These are phyloP conservation scores for Rhinoptilus africanus DNA, from an alignment of 2,113 vertebrate species.

Conservation along the genomic window DNA sequence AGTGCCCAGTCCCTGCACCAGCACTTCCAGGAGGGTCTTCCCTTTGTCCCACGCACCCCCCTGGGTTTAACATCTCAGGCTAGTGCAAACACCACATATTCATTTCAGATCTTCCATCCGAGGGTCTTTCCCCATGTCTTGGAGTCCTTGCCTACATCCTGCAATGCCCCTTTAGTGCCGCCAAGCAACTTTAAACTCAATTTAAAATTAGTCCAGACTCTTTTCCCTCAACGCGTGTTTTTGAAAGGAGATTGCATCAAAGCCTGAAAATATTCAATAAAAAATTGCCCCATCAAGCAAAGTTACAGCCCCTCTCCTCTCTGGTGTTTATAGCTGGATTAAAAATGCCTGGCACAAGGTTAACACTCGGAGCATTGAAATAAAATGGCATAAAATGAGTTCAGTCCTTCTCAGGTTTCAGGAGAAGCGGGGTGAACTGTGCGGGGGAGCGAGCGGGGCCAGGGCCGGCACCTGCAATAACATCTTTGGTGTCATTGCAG, in stretches of 20 bases:
- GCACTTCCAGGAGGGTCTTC: background rate
- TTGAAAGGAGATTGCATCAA: background rate
- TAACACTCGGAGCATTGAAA: constrained; percentile 13
- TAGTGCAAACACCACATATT: background rate
- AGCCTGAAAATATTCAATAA: background rate
- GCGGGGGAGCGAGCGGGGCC: background rate
- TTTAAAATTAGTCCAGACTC: background rate
- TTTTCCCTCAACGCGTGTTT: background rate
- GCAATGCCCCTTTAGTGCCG: background rate
- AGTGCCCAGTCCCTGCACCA: background rate
- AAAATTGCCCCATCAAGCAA: background rate
- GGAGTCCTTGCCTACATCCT: background rate
- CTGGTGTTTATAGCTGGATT: background rate
- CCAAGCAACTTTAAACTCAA: background rate
- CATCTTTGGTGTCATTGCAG: background rate
- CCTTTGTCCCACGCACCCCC: background rate
- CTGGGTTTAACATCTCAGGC: background rate
- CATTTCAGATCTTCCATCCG: background rate
- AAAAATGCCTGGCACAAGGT: constrained; percentile 2
- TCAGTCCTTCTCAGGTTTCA: constrained; percentile 57
- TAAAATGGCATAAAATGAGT: constrained; percentile 44
- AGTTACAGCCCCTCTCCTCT: background rate
- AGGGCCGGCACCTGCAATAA: constrained; percentile 57
- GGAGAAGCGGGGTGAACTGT: background rate
- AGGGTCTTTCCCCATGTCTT: background rate